Base-by-base conservation (phyloP, 2,888 invertebrate genomes). In the Pteria penguin region DNA sequence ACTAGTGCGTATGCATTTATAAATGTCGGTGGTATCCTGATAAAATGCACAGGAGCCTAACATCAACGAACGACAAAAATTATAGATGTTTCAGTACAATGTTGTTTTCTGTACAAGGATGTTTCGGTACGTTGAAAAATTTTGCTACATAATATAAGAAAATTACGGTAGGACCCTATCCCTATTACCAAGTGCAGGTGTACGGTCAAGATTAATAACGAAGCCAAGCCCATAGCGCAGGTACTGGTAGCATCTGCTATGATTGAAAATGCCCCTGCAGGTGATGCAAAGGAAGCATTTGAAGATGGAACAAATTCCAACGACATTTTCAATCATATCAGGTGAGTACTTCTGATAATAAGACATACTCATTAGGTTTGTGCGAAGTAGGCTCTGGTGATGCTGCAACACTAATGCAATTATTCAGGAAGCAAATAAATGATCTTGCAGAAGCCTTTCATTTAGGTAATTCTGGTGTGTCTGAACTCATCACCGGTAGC, bases 161-260 rank as follows among this genome's bases (percentile, higher is more conserved):
- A n/a, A n/a, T n/a, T n/a, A n/a, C n/a, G 76, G 76, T 4, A 67
- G 72, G 52, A 68, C 76, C n/a, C 57, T 76, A 8, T 72, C 62
- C 3, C 22, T 72, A 27, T 63, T 76, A 36, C 72, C 76, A 14
- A 76, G 76, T 58, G 62, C 57, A 22, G 57, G 57, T 29, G 31
- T 22, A 26, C 45, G 22, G 5, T 68, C 57, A 57, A 57, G 33
- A 22, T 29, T 68, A 11, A n/a, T 57, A n/a, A n/a, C n/a, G 14
- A 58, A 68, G 57, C 31, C 18, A 68, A 68, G 18, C 45, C 8
- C 18, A 0, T 45, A 18, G 45, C 45, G 11, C 45, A 45, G 45
- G 45, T 45, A 14, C 45, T 14, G 18, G 18, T 45, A 45, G 45
- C 45, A 8, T 45, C 1, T 45, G 45, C 45, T 45, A 14, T 45